A percentile compares a stretch with the other conserved stretches of the same genome.
Conservation (phyloP, 1,140 invertebrate species). For the Cydia fagiglandana region DNA sequence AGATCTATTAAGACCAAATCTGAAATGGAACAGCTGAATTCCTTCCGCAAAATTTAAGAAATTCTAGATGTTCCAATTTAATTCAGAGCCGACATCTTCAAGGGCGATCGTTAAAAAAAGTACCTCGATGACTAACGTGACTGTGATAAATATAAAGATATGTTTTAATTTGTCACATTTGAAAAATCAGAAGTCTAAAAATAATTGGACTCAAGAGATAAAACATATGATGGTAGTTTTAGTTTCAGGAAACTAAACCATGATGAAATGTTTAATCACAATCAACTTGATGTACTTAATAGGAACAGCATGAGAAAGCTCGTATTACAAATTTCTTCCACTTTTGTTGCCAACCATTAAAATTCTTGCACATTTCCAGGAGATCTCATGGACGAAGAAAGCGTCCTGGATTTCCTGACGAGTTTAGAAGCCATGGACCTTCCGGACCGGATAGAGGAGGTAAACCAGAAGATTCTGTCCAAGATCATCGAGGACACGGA, state of each 20-base stretch:
- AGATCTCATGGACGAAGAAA: slow-evolving; percentile 96
- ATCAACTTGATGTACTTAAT: too few relatives aligned
- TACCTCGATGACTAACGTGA: slow-evolving; percentile 14
- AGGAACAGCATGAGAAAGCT: too few relatives aligned
- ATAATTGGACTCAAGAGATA: slow-evolving; percentile 42
- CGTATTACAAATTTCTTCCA: too few relatives aligned
- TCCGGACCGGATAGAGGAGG: slow-evolving; percentile 97
- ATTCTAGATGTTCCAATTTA: too few relatives aligned
- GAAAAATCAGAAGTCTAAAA: background rate
- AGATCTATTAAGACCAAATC: too few relatives aligned
- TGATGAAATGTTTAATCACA: too few relatives aligned
- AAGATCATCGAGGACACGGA: slow-evolving; percentile 96
- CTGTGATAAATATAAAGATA: background rate
- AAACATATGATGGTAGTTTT: background rate
- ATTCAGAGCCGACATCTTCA: too few relatives aligned
- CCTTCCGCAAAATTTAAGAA: too few relatives aligned
- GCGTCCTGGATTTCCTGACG: slow-evolving; percentile 94
- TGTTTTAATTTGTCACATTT: slow-evolving; percentile 1
- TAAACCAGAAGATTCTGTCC: slow-evolving; percentile 93
- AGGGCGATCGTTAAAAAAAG: background rate
- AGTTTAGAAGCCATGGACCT: slow-evolving; percentile 96
- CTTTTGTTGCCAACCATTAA: background rate
- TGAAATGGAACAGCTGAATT: too few relatives aligned
- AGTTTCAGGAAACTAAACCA: too few relatives aligned
- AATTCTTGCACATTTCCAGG: slow-evolving; percentile 79